Evolutionary conservation across 2,113 vertebrate genomes (phyloP), one percentile per base, ranked within the genome.

Genomic region (Puntigrus tetrazona): DNA sequence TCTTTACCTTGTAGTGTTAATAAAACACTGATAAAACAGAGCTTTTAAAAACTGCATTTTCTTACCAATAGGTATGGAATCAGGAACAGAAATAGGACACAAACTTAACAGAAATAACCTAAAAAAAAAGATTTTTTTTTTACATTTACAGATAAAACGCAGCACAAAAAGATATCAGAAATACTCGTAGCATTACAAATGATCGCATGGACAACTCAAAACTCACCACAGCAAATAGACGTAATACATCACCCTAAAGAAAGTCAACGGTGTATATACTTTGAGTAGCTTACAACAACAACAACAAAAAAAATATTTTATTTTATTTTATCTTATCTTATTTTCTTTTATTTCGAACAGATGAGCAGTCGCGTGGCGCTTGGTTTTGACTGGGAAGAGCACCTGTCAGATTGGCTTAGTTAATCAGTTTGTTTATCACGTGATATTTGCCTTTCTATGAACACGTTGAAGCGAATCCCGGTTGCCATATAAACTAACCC

Each of bases 41-140:
- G 3, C 20, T 81, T 57, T 41, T 20, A 27, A 3, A 5, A 22
- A 59, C 9, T 31, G 6, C 14, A 50, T 27, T 41, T 77, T 5
- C 84, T 85, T 85, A 87, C 84, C 84, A 41, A 78, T 55, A 45
- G 79, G 84, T 74, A 78, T 70, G 75, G 73, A 78, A 25, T 83
- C 55, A 78, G 74, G 8, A 2, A 59, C 7, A 29, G 34, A 85
- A 5, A 74, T 11, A 22, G 63, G 47, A 16, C 70, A 61, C 14
- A 83, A 65, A 20, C 31, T 69, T 45, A 82, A 50, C 80, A 78
- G 79, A 61, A 84, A 20, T 43, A 83, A 29, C 43, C 86, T 87
- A 31, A 45, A 84, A 74, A 65, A n/a, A n/a, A n/a, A n/a, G n/a
- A n/a, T n/a, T n/a, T n/a, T n/a, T n/a, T n/a, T 52, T 52, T 52